phyloP scores from a whole-genome alignment of 2,888 invertebrate species.

The Sphaeridia pumilis region DNA sequence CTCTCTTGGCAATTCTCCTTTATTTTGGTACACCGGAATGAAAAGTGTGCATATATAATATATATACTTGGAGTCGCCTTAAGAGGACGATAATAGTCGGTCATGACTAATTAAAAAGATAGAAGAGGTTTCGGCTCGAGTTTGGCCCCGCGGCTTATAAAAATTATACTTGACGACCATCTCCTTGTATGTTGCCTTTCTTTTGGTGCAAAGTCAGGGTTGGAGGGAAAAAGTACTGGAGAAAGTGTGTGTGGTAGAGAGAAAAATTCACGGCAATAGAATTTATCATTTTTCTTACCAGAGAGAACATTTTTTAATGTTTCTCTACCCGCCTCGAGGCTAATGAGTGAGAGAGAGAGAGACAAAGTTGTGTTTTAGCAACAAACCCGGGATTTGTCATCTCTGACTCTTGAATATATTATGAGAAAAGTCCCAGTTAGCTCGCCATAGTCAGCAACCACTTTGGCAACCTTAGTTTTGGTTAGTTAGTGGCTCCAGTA shows the following conservation, averaged over 20 bases:
- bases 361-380: no score
- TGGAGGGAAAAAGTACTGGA: background rate
- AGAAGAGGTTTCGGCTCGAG: background rate
- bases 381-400: no score
- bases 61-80: no score
- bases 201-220: background rate
- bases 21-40: no score
- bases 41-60: no score
- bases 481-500: no score
- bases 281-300: conserved; percentile 1
- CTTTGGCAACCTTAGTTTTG: no score
- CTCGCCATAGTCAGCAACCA: no score
- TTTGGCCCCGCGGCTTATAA: background rate
- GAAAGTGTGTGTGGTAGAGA: background rate
- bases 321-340: background rate
- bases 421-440: no score
- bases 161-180: background rate
- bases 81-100: background rate
- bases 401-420: no score
- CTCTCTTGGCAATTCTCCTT: no score
- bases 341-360: background rate
- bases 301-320: background rate
- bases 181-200: background rate
- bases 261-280: conserved; percentile 1
- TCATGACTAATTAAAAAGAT: conserved; percentile 3